Base-by-base conservation (phyloP, 2,113 vertebrate genomes). In the Fulica atra region DNA sequence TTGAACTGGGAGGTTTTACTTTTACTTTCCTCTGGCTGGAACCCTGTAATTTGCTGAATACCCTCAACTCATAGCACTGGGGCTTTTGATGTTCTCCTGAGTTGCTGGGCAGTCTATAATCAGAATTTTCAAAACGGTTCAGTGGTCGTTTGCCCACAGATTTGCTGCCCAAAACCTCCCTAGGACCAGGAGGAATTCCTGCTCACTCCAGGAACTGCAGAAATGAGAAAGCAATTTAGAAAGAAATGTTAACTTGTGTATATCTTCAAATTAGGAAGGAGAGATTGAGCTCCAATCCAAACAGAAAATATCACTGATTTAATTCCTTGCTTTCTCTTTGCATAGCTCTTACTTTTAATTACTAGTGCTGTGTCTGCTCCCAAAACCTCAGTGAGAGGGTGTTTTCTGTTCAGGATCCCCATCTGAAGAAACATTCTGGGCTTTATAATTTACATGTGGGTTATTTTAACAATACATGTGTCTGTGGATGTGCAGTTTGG, bases 331-430 rank as follows among this genome's bases (percentile, higher is more conserved):
- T 77, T 88, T 74, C 36, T 79, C 35, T 42, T 63, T 61, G 56
- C 24, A 19, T 17, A 28, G 40, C 35, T 69, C 29, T 61, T 35
- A 26, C 20, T n/a, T 69, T 71, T 65, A 63, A 24, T 29, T 87
- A 5, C 3, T 9, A 68, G 38, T 5, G 13, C 40, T 63, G 1
- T 77, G 12, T 71, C 36, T 60, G 1, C 35, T 88, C 40, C 57
- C 50, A 6, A 48, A 65, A 59, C 40, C 56, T 64, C 42, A 33
- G 0, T 6, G 3, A n/a, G 24, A 7, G 20, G 4, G 1, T 16
- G 65, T 68, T 57, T 82, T 59, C 42, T 88, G 35, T 42, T 50
- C 38, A 31, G 51, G 20, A 38, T 73, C 36, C 42, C 69, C 69
- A 38, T 35, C 44, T 70, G 69, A 73, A 59, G 59, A 86, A 56